Conservation (phyloP, 2,888 invertebrate species). For the Smittia sp. region DNA sequence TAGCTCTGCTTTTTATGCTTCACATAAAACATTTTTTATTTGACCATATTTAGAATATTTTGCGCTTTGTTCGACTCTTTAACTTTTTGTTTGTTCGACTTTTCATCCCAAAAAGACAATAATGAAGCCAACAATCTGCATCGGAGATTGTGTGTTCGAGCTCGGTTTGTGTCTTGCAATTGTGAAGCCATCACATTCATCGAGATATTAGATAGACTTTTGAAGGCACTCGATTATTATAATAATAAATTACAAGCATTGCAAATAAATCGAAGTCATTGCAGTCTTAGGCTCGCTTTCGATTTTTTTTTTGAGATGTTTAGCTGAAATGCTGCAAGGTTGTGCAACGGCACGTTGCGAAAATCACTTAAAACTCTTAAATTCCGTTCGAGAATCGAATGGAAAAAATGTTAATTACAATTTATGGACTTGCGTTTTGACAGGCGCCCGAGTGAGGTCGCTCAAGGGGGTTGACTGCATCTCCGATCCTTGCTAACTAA, state of each 20-base stretch:
- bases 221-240: slow-evolving; percentile 39
- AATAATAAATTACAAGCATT: slow-evolving; percentile 30
- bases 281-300: neutral
- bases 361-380: slow-evolving; percentile 18
- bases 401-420: slow-evolving; percentile 36
- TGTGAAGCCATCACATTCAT: slow-evolving; percentile 27
- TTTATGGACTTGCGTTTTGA: slow-evolving; percentile 39
- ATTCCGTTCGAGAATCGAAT: neutral
- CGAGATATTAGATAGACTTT: slow-evolving; percentile 27
- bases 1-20: slow-evolving; percentile 10
- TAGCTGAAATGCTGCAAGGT: neutral
- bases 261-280: slow-evolving; percentile 18
- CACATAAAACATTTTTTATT: neutral
- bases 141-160: slow-evolving; percentile 4
- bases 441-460: slow-evolving; percentile 9
- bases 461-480: slow-evolving; percentile 1
- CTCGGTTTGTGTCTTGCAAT: slow-evolving; percentile 4
- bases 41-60: slow-evolving; percentile 41
- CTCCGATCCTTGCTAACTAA: neutral
- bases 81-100: neutral
- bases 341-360: slow-evolving; percentile 23
- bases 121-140: slow-evolving; percentile 32
- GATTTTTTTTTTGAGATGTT: slow-evolving; percentile 23
- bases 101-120: slow-evolving; percentile 20
- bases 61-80: slow-evolving; percentile 18